Evolutionary conservation across 2,113 vertebrate genomes (phyloP).

Genomic region (Dryoscopus gambensis): DNA sequence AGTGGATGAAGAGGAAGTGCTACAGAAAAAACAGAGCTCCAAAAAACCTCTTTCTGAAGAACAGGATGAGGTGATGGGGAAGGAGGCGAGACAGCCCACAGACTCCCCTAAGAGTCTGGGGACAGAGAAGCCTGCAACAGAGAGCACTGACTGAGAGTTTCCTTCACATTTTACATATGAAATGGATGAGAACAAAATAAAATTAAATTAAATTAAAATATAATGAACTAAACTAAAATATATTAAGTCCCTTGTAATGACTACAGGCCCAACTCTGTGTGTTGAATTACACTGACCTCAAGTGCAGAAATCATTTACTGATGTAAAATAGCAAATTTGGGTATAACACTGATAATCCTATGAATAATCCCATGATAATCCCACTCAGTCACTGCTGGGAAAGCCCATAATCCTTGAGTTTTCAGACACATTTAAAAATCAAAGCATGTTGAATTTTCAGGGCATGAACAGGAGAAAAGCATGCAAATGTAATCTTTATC

Average conservation of each 20-base stretch:
- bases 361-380: too few relatives aligned
- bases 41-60: neutral
- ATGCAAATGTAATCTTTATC: neutral
- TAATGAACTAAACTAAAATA: neutral
- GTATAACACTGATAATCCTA: neutral
- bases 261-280: neutral
- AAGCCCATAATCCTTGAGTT: neutral
- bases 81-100: neutral
- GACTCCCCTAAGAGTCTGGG: neutral
- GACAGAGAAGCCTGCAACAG: rapidly evolving
- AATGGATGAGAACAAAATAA: neutral
- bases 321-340: neutral
- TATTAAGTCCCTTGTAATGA: neutral
- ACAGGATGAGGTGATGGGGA: neutral
- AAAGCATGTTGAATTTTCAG: neutral
- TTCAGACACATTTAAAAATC: neutral
- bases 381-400: neutral
- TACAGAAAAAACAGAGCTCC: neutral
- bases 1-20: neutral
- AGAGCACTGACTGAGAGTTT: neutral
- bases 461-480: neutral
- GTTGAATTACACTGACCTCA: neutral
- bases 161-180: neutral
- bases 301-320: neutral
- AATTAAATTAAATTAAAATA: neutral